Conservation (phyloP, 2,113 vertebrate species). For the Arizona elegans region DNA sequence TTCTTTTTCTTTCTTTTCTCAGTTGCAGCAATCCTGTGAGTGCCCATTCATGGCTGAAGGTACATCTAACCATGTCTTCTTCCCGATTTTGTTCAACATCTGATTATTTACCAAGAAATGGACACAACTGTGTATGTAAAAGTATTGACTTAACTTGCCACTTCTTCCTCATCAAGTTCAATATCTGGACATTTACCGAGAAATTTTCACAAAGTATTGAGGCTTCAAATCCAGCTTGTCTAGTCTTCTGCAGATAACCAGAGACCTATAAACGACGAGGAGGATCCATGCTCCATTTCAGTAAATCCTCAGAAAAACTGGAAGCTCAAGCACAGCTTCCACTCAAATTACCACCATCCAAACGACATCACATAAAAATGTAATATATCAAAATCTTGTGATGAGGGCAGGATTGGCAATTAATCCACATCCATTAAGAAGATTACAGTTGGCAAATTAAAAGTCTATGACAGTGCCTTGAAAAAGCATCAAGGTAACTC, state of each 20-base stretch:
- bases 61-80: not conserved
- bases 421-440: constrained; percentile 16
- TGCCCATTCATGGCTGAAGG: not conserved
- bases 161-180: not conserved
- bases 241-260: not conserved
- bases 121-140: not conserved
- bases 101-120: not conserved
- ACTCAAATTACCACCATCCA: constrained; percentile 48
- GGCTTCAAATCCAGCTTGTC: not conserved
- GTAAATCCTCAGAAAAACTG: constrained; percentile 47
- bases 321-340: constrained; percentile 50
- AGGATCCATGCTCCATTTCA: constrained; percentile 39
- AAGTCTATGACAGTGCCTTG: constrained; percentile 4
- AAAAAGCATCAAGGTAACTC: constrained; percentile 51
- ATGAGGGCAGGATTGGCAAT: constrained; percentile 28
- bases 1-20: not conserved
- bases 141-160: not conserved
- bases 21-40: not conserved
- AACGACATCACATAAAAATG: constrained; percentile 46
- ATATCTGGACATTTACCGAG: not conserved
- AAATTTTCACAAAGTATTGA: not conserved
- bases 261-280: not conserved
- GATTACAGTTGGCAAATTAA: constrained; percentile 40
- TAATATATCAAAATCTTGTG: constrained; percentile 8
- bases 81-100: not conserved